These are phyloP conservation scores for Patiria miniata DNA, from an alignment of 35 echinoderm and acorn worm species.

Conservation along the genomic window DNA sequence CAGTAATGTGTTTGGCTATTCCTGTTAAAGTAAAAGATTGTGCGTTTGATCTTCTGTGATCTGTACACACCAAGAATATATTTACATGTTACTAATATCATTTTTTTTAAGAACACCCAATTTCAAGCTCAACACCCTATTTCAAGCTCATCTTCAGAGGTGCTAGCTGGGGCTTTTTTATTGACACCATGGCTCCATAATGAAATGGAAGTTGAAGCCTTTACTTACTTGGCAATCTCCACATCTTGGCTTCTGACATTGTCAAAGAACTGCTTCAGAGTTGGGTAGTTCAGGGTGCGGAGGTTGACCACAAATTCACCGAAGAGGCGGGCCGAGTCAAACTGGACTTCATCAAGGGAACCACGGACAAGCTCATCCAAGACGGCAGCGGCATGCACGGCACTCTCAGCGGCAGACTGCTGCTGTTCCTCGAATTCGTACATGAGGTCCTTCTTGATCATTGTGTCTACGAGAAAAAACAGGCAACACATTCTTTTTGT, in stretches of 20 bases:
- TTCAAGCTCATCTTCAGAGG: too few relatives aligned
- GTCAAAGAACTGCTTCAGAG: constrained; percentile 82
- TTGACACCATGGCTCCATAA: too few relatives aligned
- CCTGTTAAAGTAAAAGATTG: too few relatives aligned
- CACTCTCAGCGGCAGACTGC: background rate
- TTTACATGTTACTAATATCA: too few relatives aligned
- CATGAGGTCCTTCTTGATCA: constrained; percentile 42
- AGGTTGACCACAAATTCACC: constrained; percentile 72
- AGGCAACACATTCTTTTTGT: too few relatives aligned
- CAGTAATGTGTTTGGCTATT: too few relatives aligned
- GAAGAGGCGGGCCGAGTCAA: constrained; percentile 85
- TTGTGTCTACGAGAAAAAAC: constrained; percentile 36
- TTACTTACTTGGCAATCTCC: constrained; percentile 64
- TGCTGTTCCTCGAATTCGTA: constrained; percentile 63
- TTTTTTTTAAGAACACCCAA: too few relatives aligned
- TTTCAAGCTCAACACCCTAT: too few relatives aligned
- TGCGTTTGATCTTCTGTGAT: too few relatives aligned
- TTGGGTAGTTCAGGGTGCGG: constrained; percentile 77
- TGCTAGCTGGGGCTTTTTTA: too few relatives aligned
- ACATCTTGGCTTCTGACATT: constrained; percentile 64
- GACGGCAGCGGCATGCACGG: constrained; percentile 49
- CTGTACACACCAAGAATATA: too few relatives aligned
- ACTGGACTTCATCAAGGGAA: constrained; percentile 76
- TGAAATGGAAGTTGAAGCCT: background rate
- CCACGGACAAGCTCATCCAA: constrained; percentile 72